These are phyloP conservation scores for Antheraea assamensis DNA, from an alignment of 2,888 invertebrate species.

Conservation along the genomic window DNA sequence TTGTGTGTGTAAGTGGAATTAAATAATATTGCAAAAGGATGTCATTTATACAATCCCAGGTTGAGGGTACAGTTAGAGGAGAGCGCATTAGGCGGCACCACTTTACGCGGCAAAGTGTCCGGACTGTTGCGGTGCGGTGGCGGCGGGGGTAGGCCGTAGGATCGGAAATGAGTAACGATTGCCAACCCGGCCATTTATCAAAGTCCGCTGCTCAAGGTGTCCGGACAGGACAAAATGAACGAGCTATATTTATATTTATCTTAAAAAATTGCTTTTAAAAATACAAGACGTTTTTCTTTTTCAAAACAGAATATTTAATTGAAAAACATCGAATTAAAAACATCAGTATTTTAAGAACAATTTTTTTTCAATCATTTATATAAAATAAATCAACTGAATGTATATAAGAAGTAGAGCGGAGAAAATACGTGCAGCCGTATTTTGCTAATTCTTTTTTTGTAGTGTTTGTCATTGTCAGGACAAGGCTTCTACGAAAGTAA, in stretches of 20 bases:
- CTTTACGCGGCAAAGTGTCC: slow-evolving; percentile 41
- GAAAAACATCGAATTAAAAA: neutral
- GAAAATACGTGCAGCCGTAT: too few relatives aligned
- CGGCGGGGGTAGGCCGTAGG: slow-evolving; percentile 28
- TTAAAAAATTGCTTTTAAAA: neutral
- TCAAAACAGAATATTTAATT: neutral
- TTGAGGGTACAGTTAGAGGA: slow-evolving; percentile 54
- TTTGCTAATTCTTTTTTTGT: too few relatives aligned
- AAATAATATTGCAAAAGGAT: slow-evolving; percentile 10
- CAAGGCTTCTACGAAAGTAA: too few relatives aligned
- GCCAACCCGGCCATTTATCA: slow-evolving; percentile 74
- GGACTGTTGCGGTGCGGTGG: slow-evolving; percentile 28
- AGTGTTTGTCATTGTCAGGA: too few relatives aligned
- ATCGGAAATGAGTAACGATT: slow-evolving; percentile 75
- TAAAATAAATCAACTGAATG: too few relatives aligned
- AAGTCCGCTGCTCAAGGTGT: slow-evolving; percentile 63
- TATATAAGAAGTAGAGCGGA: too few relatives aligned
- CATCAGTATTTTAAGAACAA: neutral
- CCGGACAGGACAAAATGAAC: slow-evolving; percentile 23
- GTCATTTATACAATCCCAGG: slow-evolving; percentile 36
- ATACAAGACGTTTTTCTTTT: neutral
- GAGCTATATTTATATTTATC: neutral
- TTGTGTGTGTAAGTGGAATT: neutral
- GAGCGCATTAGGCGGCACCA: slow-evolving; percentile 50
- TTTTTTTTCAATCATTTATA: neutral